These are phyloP conservation scores for Phortica variegata DNA, from an alignment of 1,140 invertebrate species.

Conservation along the genomic window DNA sequence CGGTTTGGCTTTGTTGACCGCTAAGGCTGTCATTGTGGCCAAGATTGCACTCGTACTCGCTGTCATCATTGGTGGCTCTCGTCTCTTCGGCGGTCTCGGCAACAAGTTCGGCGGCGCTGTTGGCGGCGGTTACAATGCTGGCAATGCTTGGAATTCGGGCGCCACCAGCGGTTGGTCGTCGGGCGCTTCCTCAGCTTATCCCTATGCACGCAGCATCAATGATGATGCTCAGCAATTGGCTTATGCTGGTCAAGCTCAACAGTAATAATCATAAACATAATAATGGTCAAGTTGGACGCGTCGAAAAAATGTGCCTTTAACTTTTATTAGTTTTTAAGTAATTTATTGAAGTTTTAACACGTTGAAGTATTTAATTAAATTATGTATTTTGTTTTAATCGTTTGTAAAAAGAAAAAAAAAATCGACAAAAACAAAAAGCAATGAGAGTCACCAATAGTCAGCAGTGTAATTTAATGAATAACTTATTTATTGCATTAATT, in stretches of 20 bases:
- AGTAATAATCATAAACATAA: conserved; percentile 22
- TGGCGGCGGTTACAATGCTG: conserved; percentile 42
- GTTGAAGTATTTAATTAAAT: too few species aligned
- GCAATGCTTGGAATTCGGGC: conserved; percentile 41
- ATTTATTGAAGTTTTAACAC: conserved; percentile 20
- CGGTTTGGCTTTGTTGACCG: conserved; percentile 68
- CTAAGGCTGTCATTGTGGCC: conserved; percentile 72
- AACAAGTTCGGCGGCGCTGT: conserved; percentile 42
- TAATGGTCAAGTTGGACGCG: background rate
- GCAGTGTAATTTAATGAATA: too few species aligned
- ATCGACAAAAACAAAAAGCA: background rate
- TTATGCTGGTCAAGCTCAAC: conserved; percentile 61
- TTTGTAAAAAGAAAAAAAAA: too few species aligned
- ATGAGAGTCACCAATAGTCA: too few species aligned
- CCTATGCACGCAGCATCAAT: conserved; percentile 61
- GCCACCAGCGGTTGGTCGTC: conserved; percentile 57
- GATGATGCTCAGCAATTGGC: conserved; percentile 62
- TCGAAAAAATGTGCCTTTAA: conserved; percentile 21
- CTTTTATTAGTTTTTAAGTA: conserved; percentile 18
- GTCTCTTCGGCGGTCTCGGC: conserved; percentile 62
- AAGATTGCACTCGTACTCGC: conserved; percentile 74
- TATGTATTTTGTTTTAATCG: too few species aligned
- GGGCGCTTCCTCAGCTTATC: conserved; percentile 57
- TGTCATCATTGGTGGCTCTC: conserved; percentile 68
- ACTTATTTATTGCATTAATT: too few species aligned